Base-by-base conservation (phyloP, 2,797 vertebrate species). In the Scomberomorus guttatus region DNA sequence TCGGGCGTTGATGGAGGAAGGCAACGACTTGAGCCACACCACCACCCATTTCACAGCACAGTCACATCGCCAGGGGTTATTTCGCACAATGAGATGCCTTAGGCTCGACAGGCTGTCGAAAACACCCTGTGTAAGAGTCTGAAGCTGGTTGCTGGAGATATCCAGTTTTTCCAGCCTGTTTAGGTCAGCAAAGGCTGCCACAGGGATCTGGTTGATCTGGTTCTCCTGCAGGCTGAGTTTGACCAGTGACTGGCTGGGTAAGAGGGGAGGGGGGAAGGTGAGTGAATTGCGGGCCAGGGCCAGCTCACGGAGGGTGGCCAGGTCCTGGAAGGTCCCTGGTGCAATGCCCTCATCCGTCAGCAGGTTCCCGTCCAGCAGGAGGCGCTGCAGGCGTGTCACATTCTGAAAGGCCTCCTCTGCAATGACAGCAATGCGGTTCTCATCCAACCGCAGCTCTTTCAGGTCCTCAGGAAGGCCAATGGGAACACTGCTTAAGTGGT, bases 401-500 rank as follows among this genome's bases (percentile, higher is more conserved):
- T 99, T 98, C 92, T 97, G 96, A 82, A 99, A 99, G 64, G 97
- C 98, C 91, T 97, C 95, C 91, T 98, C 97, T 22, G 97, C 97
- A 46, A 99, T 98, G 81, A 96, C 86, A 2, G 98, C 97, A 6
- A 99, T 99, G 59, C 98, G 95, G 86, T 99, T 99, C 89, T 99
- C 98, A 0, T 99, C 98, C 82, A 99, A 94, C 42, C 98, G 94
- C 75, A 99, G 95, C 90, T 99, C 98, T 81, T 97, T 97, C 73
- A 99, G 90, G 86, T 97, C 97, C 81, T 96, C 91, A 0, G 98
- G 98, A 72, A 99, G 97, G 75, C 98, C 98, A 1, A 98, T 96
- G 29, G 98, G 98, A 80, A 99, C 96, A 0, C 98, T 99, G 96
- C 98, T 99, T 81, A 99, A 93, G 89, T 99, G 98, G 88, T 99